Base-by-base conservation (phyloP, 2,113 vertebrate genomes). In the Glaucomys volans region DNA sequence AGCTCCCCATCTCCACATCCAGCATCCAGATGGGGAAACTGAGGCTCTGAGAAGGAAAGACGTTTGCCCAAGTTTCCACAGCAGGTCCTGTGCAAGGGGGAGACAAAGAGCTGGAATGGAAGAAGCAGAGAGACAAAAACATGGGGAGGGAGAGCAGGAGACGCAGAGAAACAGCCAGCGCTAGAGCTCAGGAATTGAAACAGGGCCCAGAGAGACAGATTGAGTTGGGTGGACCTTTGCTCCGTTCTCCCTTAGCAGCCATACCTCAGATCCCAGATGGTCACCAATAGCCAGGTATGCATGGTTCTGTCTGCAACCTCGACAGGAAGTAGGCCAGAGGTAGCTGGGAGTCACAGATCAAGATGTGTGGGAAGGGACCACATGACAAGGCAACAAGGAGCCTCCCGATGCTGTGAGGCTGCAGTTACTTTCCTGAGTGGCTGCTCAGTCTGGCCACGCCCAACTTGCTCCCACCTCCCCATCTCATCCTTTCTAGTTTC, bases 41-140 rank as follows among this genome's bases (percentile, higher is more conserved):
- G 84, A 97, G 95, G 54, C 88, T 71, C n/a, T 75, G 82, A 74
- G 85, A 40, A 76, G 32, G 47, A 62, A 89, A 75, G 90, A 71
- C 35, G 13, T 87, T 80, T 89, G 16, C 42, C 22, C 1, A 2
- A 42, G 64, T 5, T 62, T 69, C 81, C 44, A 66, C 28, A 47
- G 85, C 71, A 85, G 42, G 32, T 37, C 20, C 40, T 50, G 10
- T 71, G 30, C 1, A 18, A 35, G 52, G 76, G 59, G 22, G 14
- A 80, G 50, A 77, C 32, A 76, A 50, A 94, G 57, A 90, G 59
- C 11, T 26, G 17, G 26, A 62, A 54, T 13, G 79, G 77, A 0
- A 32, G 16, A 69, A 81, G 28, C 2, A 32, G 30, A 93, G 28
- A 76, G 52, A 64, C 17, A 42, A 20, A 91, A 72, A 50, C 32